Conservation (phyloP, 2,113 vertebrate species). For the human (Homo sapiens) region GRCh38 chr15:73833501-73834000, state of each 20-base stretch:
- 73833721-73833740: neutral
- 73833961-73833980: no score
- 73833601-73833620: neutral
- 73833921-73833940: neutral
- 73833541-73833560: no score
- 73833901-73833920: neutral
- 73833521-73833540: neutral
- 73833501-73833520: neutral
- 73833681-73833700: neutral
- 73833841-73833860: neutral
- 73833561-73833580: neutral
- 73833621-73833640: neutral
- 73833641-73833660: neutral
- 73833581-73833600: neutral
- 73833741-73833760: neutral
- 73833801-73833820: neutral
- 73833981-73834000: no score
- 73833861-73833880: neutral
- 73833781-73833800: neutral
- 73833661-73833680: neutral
- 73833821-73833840: neutral
- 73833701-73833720: neutral
- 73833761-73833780: neutral
- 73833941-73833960: no score
- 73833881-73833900: neutral